Conservation (phyloP, 2,113 vertebrate species). For the Passer domesticus region DNA sequence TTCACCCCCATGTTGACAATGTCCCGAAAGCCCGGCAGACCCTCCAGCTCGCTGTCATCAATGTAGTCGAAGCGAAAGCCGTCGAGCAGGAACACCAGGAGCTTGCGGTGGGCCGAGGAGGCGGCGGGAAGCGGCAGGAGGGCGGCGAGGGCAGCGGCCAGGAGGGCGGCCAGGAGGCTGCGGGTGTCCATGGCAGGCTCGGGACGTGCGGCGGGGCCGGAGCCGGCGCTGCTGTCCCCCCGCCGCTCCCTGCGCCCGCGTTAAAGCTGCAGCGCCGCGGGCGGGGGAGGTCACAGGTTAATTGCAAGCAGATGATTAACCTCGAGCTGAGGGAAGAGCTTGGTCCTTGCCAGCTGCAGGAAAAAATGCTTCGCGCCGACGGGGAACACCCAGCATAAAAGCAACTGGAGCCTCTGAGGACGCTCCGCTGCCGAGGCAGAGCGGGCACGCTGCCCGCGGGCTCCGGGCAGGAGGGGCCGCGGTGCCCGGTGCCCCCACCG, state of each 20-base stretch:
- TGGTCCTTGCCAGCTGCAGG: neutral
- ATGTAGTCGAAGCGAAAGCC: constrained; percentile 93
- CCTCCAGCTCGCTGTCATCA: constrained; percentile 76
- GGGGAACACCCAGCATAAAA: neutral
- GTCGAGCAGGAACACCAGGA: constrained; percentile 89
- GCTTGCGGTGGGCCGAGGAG: constrained; percentile 65
- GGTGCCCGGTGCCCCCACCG: neutral
- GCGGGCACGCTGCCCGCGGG: neutral
- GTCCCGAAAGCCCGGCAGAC: constrained; percentile 82
- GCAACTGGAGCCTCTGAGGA: accelerated
- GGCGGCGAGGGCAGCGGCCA: constrained; percentile 25
- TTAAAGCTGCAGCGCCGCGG: constrained; percentile 72
- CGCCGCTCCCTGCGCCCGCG: constrained; percentile 31
- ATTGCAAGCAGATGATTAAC: neutral
- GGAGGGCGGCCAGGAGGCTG: constrained; percentile 17
- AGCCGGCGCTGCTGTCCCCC: constrained; percentile 1
- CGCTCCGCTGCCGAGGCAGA: accelerated
- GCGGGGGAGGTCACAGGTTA: neutral
- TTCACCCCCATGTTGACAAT: constrained; percentile 86
- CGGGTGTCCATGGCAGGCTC: constrained; percentile 47
- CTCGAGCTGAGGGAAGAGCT: neutral
- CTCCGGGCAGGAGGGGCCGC: neutral
- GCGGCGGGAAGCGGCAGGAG: neutral
- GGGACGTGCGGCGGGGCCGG: constrained; percentile 32
- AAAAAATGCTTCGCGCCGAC: accelerated